A percentile compares a stretch with the other conserved stretches of the same genome.
Evolutionary conservation across 2,888 invertebrate species (phyloP).

Genomic region (Ephialtes manifestator): DNA sequence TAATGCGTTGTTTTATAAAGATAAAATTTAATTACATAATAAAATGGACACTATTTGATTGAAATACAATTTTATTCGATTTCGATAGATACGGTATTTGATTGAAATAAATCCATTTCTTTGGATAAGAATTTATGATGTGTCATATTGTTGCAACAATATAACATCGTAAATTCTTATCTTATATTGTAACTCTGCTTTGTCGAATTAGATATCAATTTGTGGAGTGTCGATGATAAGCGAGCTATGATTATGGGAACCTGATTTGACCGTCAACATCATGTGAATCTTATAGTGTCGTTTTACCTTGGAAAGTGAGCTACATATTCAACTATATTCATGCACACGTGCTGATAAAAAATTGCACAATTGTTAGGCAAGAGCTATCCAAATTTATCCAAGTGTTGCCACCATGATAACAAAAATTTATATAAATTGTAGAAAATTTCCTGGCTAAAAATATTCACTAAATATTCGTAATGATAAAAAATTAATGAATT

Average conservation of each 20-base stretch:
- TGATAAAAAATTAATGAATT: too few species aligned
- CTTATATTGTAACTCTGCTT: background rate
- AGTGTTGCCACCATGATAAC: background rate
- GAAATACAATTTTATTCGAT: too few species aligned
- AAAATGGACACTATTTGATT: too few species aligned
- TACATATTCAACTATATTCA: too few species aligned
- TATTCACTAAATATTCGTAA: too few species aligned
- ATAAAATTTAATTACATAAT: too few species aligned
- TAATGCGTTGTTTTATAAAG: too few species aligned
- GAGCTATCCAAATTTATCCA: background rate
- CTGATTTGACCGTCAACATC: slow-evolving; percentile 64
- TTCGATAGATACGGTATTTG: too few species aligned
- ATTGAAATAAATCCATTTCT: too few species aligned
- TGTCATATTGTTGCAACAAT: background rate
- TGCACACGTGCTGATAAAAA: background rate
- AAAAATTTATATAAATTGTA: background rate
- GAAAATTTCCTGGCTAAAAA: too few species aligned
- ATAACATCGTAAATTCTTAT: background rate
- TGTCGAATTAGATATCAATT: background rate
- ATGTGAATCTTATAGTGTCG: slow-evolving; percentile 33
- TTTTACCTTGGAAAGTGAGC: slow-evolving; percentile 44
- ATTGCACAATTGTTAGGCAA: background rate
- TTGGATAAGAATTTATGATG: too few species aligned
- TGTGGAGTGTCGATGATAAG: slow-evolving; percentile 2
- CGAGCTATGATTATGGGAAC: slow-evolving; percentile 48